These are phyloP conservation scores for Monoplex corrugatus DNA, from an alignment of 2,888 invertebrate genomes.

Conservation along the genomic window DNA sequence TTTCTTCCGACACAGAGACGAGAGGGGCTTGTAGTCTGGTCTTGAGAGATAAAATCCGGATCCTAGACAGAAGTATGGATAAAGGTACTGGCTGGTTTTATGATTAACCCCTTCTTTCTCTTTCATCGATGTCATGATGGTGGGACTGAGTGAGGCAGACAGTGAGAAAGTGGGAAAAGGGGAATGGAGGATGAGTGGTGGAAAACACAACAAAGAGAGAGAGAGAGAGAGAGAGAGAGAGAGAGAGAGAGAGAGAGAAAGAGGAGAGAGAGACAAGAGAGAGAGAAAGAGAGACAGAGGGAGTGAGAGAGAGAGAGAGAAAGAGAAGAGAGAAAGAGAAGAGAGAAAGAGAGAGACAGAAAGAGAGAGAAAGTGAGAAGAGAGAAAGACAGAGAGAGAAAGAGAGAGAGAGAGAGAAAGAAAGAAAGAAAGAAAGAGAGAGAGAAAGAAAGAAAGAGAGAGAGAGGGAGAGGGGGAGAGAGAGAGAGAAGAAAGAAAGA, in stretches of 20 bases:
- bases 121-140: too few species aligned
- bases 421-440: not conserved
- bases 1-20: too few species aligned
- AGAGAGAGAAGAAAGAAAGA: not conserved
- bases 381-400: constrained; percentile 13
- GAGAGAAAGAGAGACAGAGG: not conserved
- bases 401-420: constrained; percentile 18
- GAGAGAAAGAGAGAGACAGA: not conserved
- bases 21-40: too few species aligned
- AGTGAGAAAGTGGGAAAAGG: not conserved
- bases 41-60: too few species aligned
- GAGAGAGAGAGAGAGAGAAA: not conserved
- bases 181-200: not conserved
- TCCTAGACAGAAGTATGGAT: too few species aligned
- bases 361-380: not conserved
- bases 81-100: too few species aligned
- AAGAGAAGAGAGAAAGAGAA: too few species aligned
- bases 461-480: not conserved
- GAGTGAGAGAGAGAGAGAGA: not conserved
- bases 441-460: not conserved
- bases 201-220: not conserved
- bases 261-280: not conserved
- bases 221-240: not conserved
- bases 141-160: too few species aligned
- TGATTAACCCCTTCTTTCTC: too few species aligned